These are phyloP conservation scores for Thyatira batis DNA, from an alignment of 2,888 invertebrate genomes.

Conservation along the genomic window DNA sequence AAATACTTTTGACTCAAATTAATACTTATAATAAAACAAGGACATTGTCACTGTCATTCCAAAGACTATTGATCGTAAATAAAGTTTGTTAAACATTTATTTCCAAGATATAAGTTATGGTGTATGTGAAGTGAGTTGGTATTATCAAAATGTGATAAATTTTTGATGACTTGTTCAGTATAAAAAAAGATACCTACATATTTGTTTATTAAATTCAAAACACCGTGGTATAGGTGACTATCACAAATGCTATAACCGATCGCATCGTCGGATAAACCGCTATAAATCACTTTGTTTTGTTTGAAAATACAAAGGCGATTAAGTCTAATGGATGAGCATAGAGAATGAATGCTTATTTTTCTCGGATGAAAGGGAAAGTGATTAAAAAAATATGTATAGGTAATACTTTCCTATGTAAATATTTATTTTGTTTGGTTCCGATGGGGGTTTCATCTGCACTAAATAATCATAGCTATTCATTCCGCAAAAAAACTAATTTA, in stretches of 20 bases:
- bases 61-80: too few species aligned
- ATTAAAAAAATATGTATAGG: conserved; percentile 2
- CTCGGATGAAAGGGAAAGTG: conserved; percentile 5
- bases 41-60: too few species aligned
- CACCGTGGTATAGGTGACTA: conserved; percentile 1
- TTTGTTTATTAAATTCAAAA: conserved; percentile 3
- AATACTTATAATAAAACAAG: too few species aligned
- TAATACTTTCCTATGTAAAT: background rate
- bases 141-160: too few species aligned
- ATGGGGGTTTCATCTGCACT: background rate
- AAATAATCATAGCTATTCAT: too few species aligned
- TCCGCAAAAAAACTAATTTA: too few species aligned
- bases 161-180: too few species aligned
- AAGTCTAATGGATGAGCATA: conserved; percentile 11
- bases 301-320: conserved; percentile 9
- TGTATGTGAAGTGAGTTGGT: too few species aligned
- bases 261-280: conserved; percentile 2
- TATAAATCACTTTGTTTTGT: conserved; percentile 13
- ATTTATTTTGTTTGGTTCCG: background rate
- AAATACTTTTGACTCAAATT: too few species aligned
- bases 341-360: conserved; percentile 11
- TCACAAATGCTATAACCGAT: conserved; percentile 3
- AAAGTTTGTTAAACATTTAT: too few species aligned
- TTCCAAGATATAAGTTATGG: too few species aligned
- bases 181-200: background rate